Percentiles rank a stretch among this genome's conserved stretches.
These are phyloP conservation scores for Diglossa cyanea DNA, from an alignment of 2,797 vertebrate genomes.

Conservation along the genomic window DNA sequence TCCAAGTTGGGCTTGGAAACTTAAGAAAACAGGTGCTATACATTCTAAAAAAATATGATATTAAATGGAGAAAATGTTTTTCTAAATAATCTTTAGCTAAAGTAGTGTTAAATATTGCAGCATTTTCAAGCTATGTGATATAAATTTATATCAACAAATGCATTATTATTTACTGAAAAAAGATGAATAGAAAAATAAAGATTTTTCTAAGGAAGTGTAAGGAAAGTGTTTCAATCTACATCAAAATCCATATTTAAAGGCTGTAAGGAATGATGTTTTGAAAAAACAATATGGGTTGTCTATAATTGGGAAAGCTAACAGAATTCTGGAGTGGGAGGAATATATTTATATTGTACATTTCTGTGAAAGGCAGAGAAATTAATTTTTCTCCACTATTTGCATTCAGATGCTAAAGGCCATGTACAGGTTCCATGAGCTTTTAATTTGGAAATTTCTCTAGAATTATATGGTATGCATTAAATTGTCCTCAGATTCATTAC, in stretches of 20 bases:
- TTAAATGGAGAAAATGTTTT: not conserved
- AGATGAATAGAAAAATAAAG: not conserved
- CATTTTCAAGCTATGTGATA: not conserved
- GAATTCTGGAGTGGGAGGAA: not conserved
- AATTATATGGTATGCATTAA: not conserved
- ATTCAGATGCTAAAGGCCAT: not conserved
- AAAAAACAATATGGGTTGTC: not conserved
- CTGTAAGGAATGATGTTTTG: not conserved
- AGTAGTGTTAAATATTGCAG: not conserved
- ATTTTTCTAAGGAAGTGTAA: not conserved
- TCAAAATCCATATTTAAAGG: not conserved
- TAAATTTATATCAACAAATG: not conserved
- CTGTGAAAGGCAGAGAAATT: not conserved
- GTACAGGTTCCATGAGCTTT: not conserved
- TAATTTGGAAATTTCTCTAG: not conserved
- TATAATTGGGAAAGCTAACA: not conserved
- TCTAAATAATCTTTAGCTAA: not conserved
- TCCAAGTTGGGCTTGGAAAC: not conserved
- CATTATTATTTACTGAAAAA: not conserved
- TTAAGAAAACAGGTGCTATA: not conserved
- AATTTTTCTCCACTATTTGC: not conserved
- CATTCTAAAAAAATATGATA: not conserved
- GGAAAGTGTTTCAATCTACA: not conserved
- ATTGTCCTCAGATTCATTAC: not conserved
- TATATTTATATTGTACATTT: not conserved